These are phyloP conservation scores for Cetoscarus ocellatus DNA, from an alignment of 2,797 vertebrate genomes.

Conservation along the genomic window DNA sequence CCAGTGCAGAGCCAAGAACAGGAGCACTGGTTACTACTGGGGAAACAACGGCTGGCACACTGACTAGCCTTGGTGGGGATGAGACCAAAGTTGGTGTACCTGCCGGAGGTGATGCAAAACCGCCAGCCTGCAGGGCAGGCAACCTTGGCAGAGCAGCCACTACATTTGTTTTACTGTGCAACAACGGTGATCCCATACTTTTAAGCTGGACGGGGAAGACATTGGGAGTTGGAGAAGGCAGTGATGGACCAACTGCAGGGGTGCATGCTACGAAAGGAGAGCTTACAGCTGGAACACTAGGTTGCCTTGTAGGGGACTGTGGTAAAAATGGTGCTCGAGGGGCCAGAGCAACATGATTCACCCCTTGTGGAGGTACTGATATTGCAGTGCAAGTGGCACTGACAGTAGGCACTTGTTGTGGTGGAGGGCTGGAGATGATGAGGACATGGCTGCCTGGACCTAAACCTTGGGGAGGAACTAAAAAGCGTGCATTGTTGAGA, in stretches of 20 bases:
- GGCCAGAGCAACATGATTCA: slow-evolving; percentile 58
- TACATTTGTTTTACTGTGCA: slow-evolving; percentile 60
- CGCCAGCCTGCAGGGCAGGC: slow-evolving; percentile 28
- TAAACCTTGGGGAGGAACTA: slow-evolving; percentile 96
- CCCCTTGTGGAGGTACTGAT: slow-evolving; percentile 61
- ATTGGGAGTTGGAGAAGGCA: slow-evolving; percentile 44
- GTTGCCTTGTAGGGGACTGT: slow-evolving; percentile 44
- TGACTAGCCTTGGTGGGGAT: slow-evolving; percentile 36
- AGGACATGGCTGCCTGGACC: slow-evolving; percentile 94
- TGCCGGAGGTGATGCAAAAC: slow-evolving; percentile 39
- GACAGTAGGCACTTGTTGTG: slow-evolving; percentile 74
- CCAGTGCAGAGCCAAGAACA: slow-evolving; percentile 31
- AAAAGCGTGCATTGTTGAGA: slow-evolving; percentile 92
- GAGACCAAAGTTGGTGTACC: slow-evolving; percentile 53
- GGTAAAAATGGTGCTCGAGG: slow-evolving; percentile 53
- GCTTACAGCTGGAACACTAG: slow-evolving; percentile 47
- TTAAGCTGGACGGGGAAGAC: slow-evolving; percentile 35
- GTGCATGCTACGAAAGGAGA: slow-evolving; percentile 63
- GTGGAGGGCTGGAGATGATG: slow-evolving; percentile 85
- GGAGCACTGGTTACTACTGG: slow-evolving; percentile 44
- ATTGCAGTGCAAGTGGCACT: slow-evolving; percentile 43
- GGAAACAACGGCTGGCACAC: slow-evolving; percentile 43
- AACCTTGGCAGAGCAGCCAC: slow-evolving; percentile 57
- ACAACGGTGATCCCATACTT: slow-evolving; percentile 32
- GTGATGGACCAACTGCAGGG: slow-evolving; percentile 43